Evolutionary conservation across 2,113 vertebrate species (phyloP), one percentile per base, ranked within the genome.

Genomic region (Aleadryas rufinucha): DNA sequence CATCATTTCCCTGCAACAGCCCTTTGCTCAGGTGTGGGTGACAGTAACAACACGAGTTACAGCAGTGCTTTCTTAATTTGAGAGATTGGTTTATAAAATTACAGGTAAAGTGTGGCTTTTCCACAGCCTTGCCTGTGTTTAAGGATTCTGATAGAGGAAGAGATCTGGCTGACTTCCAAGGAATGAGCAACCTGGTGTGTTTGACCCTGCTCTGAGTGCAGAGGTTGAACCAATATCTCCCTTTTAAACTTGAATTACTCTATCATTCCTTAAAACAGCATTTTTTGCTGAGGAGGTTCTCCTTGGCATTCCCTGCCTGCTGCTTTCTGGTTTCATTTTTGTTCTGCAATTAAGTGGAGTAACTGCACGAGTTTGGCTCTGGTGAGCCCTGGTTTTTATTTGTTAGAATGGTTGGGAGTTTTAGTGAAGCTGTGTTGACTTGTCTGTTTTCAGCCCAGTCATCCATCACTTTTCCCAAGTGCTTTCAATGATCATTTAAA

Each of bases 301-400:
- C 26, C 23, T 54, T 63, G 28, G 11, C 13, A 45, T 20, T 33
- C 31, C 7, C 4, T 11, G 2, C 28, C 24, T 52, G 52, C 11
- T 28, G 5, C 37, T 49, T 60, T 50, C 44, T 14, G 44, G 5
- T 37, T 72, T 41, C 19, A 3, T 0, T 0, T 20, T 15, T 28
- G 22, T 42, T 12, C 39, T 84, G 27, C 37, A 17, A 0, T 84
- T 44, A 39, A 39, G 14, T 84, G 54, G 44, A 83, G 10, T 24
- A 37, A 28, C n/a, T 66, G 15, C 10, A 6, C 7, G 47, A 93
- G 19, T 75, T 44, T 30, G 54, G 42, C 61, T 77, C 24, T 52
- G 41, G 35, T 56, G 44, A 80, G 17, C 44, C 33, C 35, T 68
- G 6, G 0, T 14, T 65, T 64, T 47, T 17, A 23, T 53, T 54